Base-by-base conservation (phyloP, 2,797 vertebrate genomes). In the Typhlichthys subterraneus region DNA sequence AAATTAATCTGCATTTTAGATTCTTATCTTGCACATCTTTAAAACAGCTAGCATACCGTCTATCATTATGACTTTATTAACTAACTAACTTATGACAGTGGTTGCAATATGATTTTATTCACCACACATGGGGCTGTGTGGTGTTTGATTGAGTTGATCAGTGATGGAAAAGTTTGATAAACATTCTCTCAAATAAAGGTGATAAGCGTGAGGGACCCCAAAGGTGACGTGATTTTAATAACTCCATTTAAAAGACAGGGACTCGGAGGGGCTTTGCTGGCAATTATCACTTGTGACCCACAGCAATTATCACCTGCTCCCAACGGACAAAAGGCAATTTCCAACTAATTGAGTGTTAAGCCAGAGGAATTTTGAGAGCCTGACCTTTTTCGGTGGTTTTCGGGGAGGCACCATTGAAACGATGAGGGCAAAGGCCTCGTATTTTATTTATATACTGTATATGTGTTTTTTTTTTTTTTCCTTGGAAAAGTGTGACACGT, bases 241-340 rank as follows among this genome's bases (percentile, higher is more conserved):
- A 95, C 89, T 93, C 89, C 88, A 94, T 94, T 95, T 95, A 94
- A 94, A 93, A 92, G 86, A 90, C 93, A 90, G 79, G 59, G 63
- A 77, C 93, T 94, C 92, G 71, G 86, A 87, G 92, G 93, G 91
- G 87, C 23, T 92, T 86, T 89, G 84, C 90, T 85, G 88, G 88
- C 93, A 95, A 93, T 97, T 95, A 96, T 95, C 95, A 93, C 93
- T 92, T 86, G 75, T 94, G 94, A 96, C 94, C 94, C 91, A 80
- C 87, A 90, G 89, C 94, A 95, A 95, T 97, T 96, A 96, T 92
- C 89, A 89, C 81, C 86, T 91, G 91, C 85, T 95, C 94, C 92
- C 94, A 81, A 87, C 86, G 76, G 92, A 91, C 90, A 81, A 86
- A 86, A 90, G 85, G 85, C 92, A 93, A 95, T 95, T 95, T 94